Evolutionary conservation across 2,113 vertebrate genomes (phyloP).

Genomic region (Erpornis zantholeuca): DNA sequence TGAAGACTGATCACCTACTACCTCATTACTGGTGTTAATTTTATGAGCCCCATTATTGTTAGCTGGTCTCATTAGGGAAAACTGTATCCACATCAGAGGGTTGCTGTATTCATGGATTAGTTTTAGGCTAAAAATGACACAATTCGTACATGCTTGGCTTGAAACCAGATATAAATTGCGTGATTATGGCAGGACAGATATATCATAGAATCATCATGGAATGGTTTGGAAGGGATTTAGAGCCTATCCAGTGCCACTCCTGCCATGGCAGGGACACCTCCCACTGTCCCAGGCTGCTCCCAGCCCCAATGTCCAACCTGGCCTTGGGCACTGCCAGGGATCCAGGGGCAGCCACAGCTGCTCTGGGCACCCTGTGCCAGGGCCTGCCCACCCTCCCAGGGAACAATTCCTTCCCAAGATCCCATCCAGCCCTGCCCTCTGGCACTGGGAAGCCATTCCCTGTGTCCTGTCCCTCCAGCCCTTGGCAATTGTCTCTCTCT

Average conservation of each 20-base stretch:
- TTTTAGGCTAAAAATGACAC: neutral
- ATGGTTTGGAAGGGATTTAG: neutral
- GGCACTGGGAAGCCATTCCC: neutral
- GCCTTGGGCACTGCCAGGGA: neutral
- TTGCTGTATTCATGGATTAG: neutral
- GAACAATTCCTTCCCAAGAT: neutral
- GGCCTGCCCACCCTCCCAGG: neutral
- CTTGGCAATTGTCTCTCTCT: neutral
- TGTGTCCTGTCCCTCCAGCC: neutral
- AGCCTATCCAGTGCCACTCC: rapidly evolving
- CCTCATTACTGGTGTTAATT: neutral
- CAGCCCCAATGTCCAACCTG: neutral
- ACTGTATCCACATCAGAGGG: neutral
- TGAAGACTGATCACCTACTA: neutral
- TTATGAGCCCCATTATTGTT: neutral
- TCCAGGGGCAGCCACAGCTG: neutral
- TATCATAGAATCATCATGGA: neutral
- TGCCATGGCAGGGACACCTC: neutral
- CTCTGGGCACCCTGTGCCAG: neutral
- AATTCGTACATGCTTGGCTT: neutral
- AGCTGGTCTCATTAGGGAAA: neutral
- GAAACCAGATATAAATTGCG: neutral
- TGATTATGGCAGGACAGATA: neutral
- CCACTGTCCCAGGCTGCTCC: neutral
- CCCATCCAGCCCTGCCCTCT: neutral